These are phyloP conservation scores for Heliothis subflexa DNA, from an alignment of 1,140 invertebrate species.

Conservation along the genomic window DNA sequence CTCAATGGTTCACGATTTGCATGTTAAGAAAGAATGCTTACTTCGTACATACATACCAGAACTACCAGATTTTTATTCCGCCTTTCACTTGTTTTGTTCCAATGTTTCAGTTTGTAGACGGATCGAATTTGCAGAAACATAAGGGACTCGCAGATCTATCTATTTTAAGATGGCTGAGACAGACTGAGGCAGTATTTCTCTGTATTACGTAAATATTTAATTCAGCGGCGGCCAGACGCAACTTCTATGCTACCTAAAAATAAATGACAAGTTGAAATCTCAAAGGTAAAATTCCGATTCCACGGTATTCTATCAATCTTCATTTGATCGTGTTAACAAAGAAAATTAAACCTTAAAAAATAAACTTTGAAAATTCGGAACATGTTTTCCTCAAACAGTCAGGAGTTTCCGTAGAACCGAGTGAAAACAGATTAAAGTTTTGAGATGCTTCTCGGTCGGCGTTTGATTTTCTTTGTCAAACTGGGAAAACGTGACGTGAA, in stretches of 20 bases:
- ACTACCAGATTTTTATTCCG: slow-evolving; percentile 23
- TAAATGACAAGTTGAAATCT: slow-evolving; percentile 27
- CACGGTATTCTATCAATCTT: slow-evolving; percentile 11
- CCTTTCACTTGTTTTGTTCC: slow-evolving; percentile 7
- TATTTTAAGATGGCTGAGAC: slow-evolving; percentile 31
- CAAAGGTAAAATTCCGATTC: background rate
- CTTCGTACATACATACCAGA: background rate
- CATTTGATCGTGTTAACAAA: slow-evolving; percentile 13
- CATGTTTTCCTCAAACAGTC: background rate
- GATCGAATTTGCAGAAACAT: slow-evolving; percentile 10
- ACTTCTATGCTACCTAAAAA: slow-evolving; percentile 9
- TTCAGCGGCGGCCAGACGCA: background rate
- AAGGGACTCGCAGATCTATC: slow-evolving; percentile 4
- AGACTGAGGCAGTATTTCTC: slow-evolving; percentile 4
- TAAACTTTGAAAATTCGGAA: slow-evolving; percentile 10
- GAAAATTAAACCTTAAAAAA: slow-evolving; percentile 4
- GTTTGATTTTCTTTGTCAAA: slow-evolving; percentile 39
- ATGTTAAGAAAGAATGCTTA: slow-evolving; percentile 1
- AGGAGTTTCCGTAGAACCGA: slow-evolving; percentile 8
- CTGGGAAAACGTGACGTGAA: slow-evolving; percentile 20
- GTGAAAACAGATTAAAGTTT: slow-evolving; percentile 29
- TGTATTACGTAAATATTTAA: slow-evolving; percentile 42
- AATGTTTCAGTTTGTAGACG: slow-evolving; percentile 20
- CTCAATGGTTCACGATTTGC: background rate
- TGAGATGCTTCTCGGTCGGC: slow-evolving; percentile 23